Base-by-base conservation (phyloP, 2,888 invertebrate genomes). In the Leistus spinibarbis region DNA sequence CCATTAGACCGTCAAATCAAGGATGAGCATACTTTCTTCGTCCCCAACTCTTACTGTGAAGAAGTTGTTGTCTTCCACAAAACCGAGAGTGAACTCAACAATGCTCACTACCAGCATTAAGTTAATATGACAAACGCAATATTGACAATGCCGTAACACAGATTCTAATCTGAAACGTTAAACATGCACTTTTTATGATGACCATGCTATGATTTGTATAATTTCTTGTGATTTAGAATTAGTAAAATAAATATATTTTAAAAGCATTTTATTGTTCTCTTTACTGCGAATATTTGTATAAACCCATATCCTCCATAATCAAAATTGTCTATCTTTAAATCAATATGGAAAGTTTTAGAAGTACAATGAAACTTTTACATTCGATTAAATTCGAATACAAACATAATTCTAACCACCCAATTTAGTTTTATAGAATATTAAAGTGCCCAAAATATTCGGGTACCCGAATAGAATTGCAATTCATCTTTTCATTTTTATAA, bases 1-100 rank as follows among this genome's bases (percentile, higher is more conserved):
- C 94, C 94, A 77, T 89, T 94, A 82, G 93, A 94, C 82, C 90
- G 92, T 79, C 86, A 86, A 22, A 88, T 92, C 81, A 86, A 90
- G 62, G 78, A 77, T 60, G 86, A 89, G 63, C 85, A 84, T 66
- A 86, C 86, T 76, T 92, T 91, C 88, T 87, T 87, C 78, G 90
- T 90, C 16, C 89, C 91, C 57, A 93, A 93, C 86, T 90, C 90
- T 86, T 89, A 87, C 83, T 90, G 91, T 82, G 87, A 91, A 79
- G 91, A 92, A 79, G 88, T 90, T 3, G 86, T 86, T 78, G 87
- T 93, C 81, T 92, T 89, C 87, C 91, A 92, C 85, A 88, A 88
- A n/a, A 56, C 57, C n/a, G 74, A 89, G 80, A 87, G 87, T 65
- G 84, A 80, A 16, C 80, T 82, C 22, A 79, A 80, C 65, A 80